Base-by-base conservation (phyloP, 2,888 invertebrate species). In the Eretmocerus hayati region DNA sequence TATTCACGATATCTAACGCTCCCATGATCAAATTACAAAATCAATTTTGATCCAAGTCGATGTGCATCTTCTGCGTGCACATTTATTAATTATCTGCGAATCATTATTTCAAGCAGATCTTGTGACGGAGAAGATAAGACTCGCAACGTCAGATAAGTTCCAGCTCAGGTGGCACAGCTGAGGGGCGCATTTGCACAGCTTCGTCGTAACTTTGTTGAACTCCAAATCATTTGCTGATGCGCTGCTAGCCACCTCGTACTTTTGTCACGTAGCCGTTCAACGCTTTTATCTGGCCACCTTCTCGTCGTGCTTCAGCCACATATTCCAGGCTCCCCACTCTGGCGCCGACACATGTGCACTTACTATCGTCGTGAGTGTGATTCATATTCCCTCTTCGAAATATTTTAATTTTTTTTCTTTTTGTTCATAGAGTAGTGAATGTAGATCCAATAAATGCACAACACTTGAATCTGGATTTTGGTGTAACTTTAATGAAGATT, bases 141-240 rank as follows among this genome's bases (percentile, higher is more conserved):
- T 73, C 54, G 68, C 74, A 35, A 74, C 73, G 38, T 74, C 77
- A 62, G 90, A 90, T 72, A 90, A 88, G 61, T 90, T 89, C 72
- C 89, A 90, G 72, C 76, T 90, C 45, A 90, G 90, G 77, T 90
- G 90, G 90, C 87, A 89, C 72, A 88, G 88, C 58, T 89, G 87
- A 75, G 81, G 84, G 62, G 80, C 84, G 23, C 87, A 89, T 74
- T 76, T 90, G 61, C 88, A 89, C 72, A 82, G 85, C 42, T 88
- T 87, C 54, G 85, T 90, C 43, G 85, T 89, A 50, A 83, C 85
- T 16, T 72, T 86, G 62, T 80, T 84, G 16, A 83, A 85, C 52
- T 87, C 85, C 63, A 88, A 88, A 66, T 80, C 85, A 58, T 90
- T 86, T 67, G 85, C 89, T 37, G 90, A 90, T 69, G 89, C 89